These are phyloP conservation scores for Chironex yamaguchii DNA, from an alignment of 30 jellyfish, hydroid and myxozoan genomes.

Conservation along the genomic window DNA sequence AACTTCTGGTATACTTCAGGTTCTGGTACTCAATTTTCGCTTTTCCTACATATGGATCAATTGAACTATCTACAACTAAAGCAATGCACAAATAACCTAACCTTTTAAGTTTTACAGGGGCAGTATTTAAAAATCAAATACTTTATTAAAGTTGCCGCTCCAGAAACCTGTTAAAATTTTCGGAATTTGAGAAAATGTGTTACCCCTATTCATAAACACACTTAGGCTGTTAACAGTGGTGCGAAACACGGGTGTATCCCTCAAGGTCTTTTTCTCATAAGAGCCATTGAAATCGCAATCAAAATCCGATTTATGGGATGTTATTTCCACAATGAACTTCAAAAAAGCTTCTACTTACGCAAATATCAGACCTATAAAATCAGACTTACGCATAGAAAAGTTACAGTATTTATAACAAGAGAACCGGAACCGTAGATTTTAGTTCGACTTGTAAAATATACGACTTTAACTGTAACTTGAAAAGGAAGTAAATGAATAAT, in stretches of 20 bases:
- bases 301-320: neutral
- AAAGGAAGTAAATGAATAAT: no score
- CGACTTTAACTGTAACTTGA: no score
- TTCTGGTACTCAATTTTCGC: neutral
- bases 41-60: neutral
- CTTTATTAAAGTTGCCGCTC: neutral
- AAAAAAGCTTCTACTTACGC: neutral
- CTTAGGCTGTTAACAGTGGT: neutral
- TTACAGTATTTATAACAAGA: neutral
- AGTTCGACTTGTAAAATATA: neutral
- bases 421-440: neutral
- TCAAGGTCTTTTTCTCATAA: neutral
- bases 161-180: neutral
- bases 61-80: neutral
- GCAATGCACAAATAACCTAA: neutral
- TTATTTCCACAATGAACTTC: neutral
- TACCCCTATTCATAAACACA: neutral
- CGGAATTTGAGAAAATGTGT: neutral
- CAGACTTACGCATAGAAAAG: neutral
- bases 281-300: neutral
- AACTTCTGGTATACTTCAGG: no score
- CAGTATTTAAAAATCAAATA: neutral
- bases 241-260: neutral
- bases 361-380: no score
- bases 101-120: neutral